Conservation (phyloP, 2,797 vertebrate species). For the Periparus ater region DNA sequence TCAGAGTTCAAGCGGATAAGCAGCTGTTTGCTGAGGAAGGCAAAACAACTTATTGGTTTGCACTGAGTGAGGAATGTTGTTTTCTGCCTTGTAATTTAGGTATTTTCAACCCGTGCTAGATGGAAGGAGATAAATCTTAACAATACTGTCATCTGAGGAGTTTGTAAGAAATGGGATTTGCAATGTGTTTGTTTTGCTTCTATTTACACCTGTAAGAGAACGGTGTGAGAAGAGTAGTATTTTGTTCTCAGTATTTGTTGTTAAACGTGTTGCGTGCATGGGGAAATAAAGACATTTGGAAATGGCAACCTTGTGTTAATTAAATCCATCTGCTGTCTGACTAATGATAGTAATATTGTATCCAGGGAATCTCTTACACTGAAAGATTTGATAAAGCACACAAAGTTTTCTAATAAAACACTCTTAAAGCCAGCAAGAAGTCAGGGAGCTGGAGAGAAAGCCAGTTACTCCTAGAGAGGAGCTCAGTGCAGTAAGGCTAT, state of each 20-base stretch:
- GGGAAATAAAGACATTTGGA: slow-evolving; percentile 16
- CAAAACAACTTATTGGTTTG: background rate
- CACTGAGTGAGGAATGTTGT: background rate
- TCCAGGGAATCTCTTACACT: background rate
- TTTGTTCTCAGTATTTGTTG: slow-evolving; percentile 35
- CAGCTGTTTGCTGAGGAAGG: slow-evolving; percentile 4
- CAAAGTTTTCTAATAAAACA: background rate
- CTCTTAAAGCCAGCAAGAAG: background rate
- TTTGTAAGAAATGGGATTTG: background rate
- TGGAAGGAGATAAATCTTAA: background rate
- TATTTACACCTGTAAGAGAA: background rate
- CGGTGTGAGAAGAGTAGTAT: background rate
- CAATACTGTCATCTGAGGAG: background rate
- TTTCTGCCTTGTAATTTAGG: background rate
- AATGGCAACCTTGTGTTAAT: slow-evolving; percentile 28
- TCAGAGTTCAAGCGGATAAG: background rate
- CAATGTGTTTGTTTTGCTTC: background rate
- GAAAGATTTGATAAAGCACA: background rate
- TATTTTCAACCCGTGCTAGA: background rate
- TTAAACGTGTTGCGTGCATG: background rate
- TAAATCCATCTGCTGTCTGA: slow-evolving; percentile 39
- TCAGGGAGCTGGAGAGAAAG: background rate
- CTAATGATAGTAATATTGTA: slow-evolving; percentile 7
- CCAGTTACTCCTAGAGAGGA: background rate
- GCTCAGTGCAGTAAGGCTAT: background rate